These are phyloP conservation scores for Lasioglossum lativentre DNA, from an alignment of 2,888 invertebrate species.

Conservation along the genomic window DNA sequence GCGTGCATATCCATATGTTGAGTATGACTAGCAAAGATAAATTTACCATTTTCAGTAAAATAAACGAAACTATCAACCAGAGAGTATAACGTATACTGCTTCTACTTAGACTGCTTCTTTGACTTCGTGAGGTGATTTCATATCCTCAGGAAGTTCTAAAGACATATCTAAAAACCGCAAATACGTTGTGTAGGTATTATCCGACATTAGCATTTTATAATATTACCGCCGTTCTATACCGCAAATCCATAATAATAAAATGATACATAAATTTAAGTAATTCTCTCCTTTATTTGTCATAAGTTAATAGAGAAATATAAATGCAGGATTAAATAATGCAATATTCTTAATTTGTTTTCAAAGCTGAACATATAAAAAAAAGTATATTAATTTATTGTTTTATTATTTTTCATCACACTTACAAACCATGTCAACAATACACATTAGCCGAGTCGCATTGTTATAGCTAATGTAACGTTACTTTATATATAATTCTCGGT, in stretches of 20 bases:
- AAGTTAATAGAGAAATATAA: slow-evolving; percentile 76
- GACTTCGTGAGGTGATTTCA: background rate
- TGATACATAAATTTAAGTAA: slow-evolving; percentile 33
- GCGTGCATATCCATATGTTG: slow-evolving; percentile 7
- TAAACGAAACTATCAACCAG: background rate
- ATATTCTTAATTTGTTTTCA: slow-evolving; percentile 60
- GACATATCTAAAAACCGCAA: slow-evolving; percentile 56
- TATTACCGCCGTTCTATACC: background rate
- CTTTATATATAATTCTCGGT: slow-evolving; percentile 61
- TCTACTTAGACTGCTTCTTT: background rate
- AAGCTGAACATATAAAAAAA: slow-evolving; percentile 65
- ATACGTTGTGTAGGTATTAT: slow-evolving; percentile 60
- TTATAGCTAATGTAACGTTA: slow-evolving; percentile 65
- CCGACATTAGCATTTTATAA: slow-evolving; percentile 16
- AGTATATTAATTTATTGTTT: slow-evolving; percentile 69
- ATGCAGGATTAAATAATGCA: slow-evolving; percentile 76
- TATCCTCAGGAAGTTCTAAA: slow-evolving; percentile 61
- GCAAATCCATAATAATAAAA: slow-evolving; percentile 32
- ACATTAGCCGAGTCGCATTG: slow-evolving; percentile 65
- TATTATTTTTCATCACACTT: slow-evolving; percentile 72
- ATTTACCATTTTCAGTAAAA: slow-evolving; percentile 32
- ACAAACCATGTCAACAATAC: slow-evolving; percentile 70
- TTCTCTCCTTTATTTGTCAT: slow-evolving; percentile 71
- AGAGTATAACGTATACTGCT: slow-evolving; percentile 5
- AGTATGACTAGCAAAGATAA: background rate